Percentiles rank a stretch among this genome's conserved stretches.
phyloP scores from a whole-genome alignment of 2,797 vertebrate species.

The Dicrostonyx torquatus region DNA sequence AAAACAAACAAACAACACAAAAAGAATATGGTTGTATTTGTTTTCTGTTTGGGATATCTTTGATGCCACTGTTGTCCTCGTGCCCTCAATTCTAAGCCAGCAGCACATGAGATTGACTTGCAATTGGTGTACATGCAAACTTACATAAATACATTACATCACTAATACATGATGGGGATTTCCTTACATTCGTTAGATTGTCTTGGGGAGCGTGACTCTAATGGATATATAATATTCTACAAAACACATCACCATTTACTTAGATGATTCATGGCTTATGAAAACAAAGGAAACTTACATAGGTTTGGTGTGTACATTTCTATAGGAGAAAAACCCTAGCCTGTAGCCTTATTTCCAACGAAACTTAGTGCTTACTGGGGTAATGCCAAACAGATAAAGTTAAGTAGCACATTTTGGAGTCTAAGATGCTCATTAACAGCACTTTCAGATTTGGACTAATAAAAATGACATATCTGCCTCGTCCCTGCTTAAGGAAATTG shows the following conservation, averaged over 20 bases:
- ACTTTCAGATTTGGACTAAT: conserved; percentile 53
- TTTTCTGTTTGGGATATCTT: neutral
- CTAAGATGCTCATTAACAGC: conserved; percentile 43
- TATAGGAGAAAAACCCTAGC: neutral
- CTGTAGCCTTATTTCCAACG: conserved; percentile 30
- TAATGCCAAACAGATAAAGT: conserved; percentile 53
- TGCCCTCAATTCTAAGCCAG: neutral
- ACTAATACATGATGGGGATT: neutral
- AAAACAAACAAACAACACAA: neutral
- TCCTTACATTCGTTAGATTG: neutral
- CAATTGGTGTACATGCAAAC: neutral
- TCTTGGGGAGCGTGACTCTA: conserved; percentile 50
- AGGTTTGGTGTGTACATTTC: conserved; percentile 11
- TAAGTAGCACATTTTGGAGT: conserved; percentile 51
- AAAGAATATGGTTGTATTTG: neutral
- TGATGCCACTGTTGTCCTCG: neutral
- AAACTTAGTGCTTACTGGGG: neutral
- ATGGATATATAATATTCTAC: conserved; percentile 29
- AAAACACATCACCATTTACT: neutral
- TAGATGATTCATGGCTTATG: conserved; percentile 42
- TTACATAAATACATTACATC: neutral
- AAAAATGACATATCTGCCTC: conserved; percentile 53
- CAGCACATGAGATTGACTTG: neutral
- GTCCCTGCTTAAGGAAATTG: conserved; percentile 46
- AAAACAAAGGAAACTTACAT: neutral